Evolutionary conservation across 1,140 invertebrate species (phyloP), one percentile per base, ranked within the genome.

Genomic region (Pseudachorutes palmiensis): DNA sequence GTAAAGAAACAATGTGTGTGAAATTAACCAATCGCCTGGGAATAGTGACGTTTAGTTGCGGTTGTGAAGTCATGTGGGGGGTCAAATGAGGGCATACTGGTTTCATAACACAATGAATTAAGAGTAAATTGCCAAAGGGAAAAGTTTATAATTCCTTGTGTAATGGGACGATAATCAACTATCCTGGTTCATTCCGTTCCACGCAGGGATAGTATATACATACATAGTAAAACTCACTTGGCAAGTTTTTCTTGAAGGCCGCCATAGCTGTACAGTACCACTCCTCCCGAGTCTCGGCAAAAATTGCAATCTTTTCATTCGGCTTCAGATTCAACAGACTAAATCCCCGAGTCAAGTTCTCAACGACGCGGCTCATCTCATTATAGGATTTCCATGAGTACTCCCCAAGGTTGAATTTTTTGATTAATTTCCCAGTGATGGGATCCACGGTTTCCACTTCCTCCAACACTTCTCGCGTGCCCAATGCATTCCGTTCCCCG

Each of bases 251-350:
- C 76, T 91, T 95, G 79, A 98, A 97, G 76, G 92, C 92, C 48
- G 91, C 93, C 75, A 97, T 90, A 1, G 94, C 92, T 0, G 92
- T 88, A 36, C 97, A 85, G 85, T 98, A 89, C 95, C 96, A 99
- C 81, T 99, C 95, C 31, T 88, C 88, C 69, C 95, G 82, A 0
- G 96, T 99, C 81, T 99, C 97, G 0, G 95, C 92, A 81, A 97
- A 98, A 73, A 99, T 90, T n/a, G 93, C 90, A 67, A 98, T 81
- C 73, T 91, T 92, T 60, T 85, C 79, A 9, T 82, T 81, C 1
- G 86, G 83, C 63, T 82, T 79, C 16, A 73, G 49, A 5, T 81
- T 83, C 45, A 81, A 66, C 2, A 69, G 84, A 3, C 84, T 79
- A 30, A 96, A 77, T 1, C 92, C 92, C 36, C 83, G 83, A 30